Conservation (phyloP, 2,797 vertebrate genomes). For the Hippocampus kuda region DNA sequence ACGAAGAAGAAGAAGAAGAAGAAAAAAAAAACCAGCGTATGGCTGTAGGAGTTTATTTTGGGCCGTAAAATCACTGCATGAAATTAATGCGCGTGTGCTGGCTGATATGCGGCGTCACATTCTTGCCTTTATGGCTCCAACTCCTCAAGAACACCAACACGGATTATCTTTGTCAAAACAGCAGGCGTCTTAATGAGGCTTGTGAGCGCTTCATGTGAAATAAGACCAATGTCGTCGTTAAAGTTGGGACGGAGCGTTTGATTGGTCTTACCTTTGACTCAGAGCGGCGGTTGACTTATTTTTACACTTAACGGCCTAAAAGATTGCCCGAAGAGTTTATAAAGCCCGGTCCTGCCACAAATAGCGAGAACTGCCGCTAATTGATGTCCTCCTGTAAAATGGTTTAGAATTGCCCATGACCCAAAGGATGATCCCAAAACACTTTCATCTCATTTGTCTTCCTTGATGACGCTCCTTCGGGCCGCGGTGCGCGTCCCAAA, state of each 20-base stretch:
- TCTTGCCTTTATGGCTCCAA: background rate
- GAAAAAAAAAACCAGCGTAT: constrained; percentile 8
- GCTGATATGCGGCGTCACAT: constrained; percentile 10
- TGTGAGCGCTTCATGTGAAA: background rate
- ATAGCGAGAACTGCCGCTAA: background rate
- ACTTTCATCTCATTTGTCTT: background rate
- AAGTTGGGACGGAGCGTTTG: background rate
- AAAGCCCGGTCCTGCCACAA: background rate
- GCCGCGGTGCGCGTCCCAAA: constrained; percentile 48
- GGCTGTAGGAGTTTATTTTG: constrained; percentile 12
- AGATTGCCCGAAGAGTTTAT: background rate
- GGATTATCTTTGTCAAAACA: background rate
- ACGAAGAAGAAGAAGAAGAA: background rate
- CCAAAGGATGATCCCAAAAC: background rate
- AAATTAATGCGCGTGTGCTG: constrained; percentile 2
- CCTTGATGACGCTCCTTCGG: constrained; percentile 59
- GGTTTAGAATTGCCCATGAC: background rate
- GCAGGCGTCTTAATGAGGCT: background rate
- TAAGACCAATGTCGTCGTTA: background rate
- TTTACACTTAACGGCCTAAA: background rate
- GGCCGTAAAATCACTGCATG: constrained; percentile 16
- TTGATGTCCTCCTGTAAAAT: too few species aligned
- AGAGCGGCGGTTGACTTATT: background rate
- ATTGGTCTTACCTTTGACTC: background rate
- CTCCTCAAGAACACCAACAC: background rate